Evolutionary conservation across 2,113 vertebrate genomes (phyloP).

Genomic region (Ascaphus truei): DNA sequence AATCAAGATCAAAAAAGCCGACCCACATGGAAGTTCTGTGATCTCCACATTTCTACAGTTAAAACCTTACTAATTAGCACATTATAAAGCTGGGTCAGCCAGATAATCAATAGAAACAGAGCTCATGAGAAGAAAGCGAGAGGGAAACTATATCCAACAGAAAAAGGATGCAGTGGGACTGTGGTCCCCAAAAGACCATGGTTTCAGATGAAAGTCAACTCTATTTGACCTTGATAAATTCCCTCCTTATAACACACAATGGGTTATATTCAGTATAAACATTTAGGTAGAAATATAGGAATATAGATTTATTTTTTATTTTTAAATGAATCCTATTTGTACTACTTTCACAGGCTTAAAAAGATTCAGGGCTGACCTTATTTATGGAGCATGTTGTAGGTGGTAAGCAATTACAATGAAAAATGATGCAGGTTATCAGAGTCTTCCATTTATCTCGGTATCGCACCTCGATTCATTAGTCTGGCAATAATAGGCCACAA

Average conservation of each 20-base stretch:
- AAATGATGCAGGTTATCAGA: constrained; percentile 2
- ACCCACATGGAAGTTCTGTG: constrained; percentile 14
- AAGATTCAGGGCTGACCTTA: background rate
- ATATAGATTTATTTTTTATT: no score
- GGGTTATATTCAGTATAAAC: no score
- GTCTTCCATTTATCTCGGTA: constrained; percentile 2
- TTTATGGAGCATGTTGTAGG: constrained; percentile 22
- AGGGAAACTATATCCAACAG: constrained; percentile 35
- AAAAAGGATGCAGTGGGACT: background rate
- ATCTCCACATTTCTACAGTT: constrained; percentile 36
- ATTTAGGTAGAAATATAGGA: no score
- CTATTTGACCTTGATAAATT: no score
- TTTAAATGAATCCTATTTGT: no score
- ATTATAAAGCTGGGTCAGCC: constrained; percentile 34
- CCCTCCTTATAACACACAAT: no score
- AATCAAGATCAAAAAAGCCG: constrained; percentile 26
- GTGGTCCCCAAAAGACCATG: background rate
- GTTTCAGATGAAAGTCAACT: no score
- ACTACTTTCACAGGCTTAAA: background rate
- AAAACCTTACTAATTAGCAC: constrained; percentile 42
- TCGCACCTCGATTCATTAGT: constrained; percentile 28
- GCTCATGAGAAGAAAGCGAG: constrained; percentile 24
- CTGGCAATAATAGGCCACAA: constrained; percentile 12
- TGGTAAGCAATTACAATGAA: constrained; percentile 31
- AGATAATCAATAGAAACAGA: constrained; percentile 40